Percentiles rank a stretch among this genome's conserved stretches.
phyloP scores from a whole-genome alignment of 1,140 invertebrate genomes.

The Plodia interpunctella region DNA sequence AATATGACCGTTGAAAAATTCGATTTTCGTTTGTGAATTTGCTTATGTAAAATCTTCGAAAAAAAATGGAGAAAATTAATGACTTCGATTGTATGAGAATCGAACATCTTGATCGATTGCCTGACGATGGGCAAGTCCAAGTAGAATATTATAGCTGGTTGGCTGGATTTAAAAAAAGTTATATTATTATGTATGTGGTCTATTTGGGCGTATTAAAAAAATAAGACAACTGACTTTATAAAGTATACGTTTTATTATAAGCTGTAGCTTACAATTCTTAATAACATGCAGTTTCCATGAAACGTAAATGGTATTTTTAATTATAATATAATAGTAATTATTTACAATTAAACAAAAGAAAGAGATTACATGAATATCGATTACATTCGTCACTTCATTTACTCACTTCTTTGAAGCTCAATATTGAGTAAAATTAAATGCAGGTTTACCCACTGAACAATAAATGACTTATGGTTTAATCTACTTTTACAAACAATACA shows the following conservation, averaged over 20 bases:
- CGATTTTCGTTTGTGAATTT: too few species aligned
- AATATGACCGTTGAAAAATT: too few species aligned
- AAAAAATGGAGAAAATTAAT: too few species aligned
- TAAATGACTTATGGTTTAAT: constrained; percentile 6
- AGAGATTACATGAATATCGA: constrained; percentile 27
- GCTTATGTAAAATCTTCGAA: too few species aligned
- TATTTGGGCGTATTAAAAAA: not conserved
- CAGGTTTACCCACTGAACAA: constrained; percentile 39
- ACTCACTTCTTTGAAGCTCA: constrained; percentile 42
- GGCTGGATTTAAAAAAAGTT: too few species aligned
- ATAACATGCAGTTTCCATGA: constrained; percentile 67
- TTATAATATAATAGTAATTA: constrained; percentile 42
- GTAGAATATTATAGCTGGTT: too few species aligned
- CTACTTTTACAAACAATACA: constrained; percentile 32
- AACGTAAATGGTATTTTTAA: constrained; percentile 49
- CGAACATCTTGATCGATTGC: too few species aligned
- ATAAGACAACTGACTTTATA: constrained; percentile 16
- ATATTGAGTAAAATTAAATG: constrained; percentile 17
- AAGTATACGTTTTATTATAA: constrained; percentile 65
- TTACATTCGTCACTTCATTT: constrained; percentile 29
- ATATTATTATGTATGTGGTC: too few species aligned
- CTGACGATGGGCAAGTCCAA: too few species aligned
- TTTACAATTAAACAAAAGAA: constrained; percentile 47
- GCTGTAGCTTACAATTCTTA: constrained; percentile 67
- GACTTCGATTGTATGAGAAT: too few species aligned